Evolutionary conservation across 2,797 vertebrate genomes (phyloP), one percentile per base, ranked within the genome.

Genomic region (Liasis olivaceus): DNA sequence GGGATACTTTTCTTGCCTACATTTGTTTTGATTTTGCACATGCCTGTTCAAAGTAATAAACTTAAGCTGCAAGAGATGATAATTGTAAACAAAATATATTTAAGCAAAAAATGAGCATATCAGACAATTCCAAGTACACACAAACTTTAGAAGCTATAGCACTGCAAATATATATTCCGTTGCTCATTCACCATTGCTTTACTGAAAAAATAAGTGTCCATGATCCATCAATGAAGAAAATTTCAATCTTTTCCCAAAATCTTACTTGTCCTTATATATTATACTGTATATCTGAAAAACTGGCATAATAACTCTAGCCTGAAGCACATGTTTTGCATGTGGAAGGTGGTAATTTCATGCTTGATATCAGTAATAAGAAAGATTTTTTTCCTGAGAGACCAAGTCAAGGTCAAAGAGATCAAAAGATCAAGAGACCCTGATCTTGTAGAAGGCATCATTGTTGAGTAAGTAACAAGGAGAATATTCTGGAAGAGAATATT

Each of bases 231-330:
- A 5, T 2, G 86, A 94, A 95, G 87, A 11, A 1, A 56, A 89
- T 90, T 90, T 64, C 89, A 66, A 95, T 94, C 63, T 92, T 72
- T 93, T 93, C 60, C 1, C 92, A 93, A 94, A 96, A 89, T 91
- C 94, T 59, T 1, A 63, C 15, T n/a, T n/a, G 17, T 3, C 11
- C 1, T 36, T 17, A 92, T 42, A 54, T 24, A 42, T 42, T 42
- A 42, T 42, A 42, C 36, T 42, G 36, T 42, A 42, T 89, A 59
- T 62, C 31, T 56, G 47, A 36, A 89, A 17, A n/a, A 87, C 22
- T 93, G 89, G 26, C 14, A 90, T 64, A 54, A 54, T 54, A 54
- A 5, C 51, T 54, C 51, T 54, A 54, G 51, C 51, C 51, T 54
- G 6, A 5, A 54, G 51, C 51, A 54, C 51, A 54, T 54, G 6